These are phyloP conservation scores for Maccullochella peelii DNA, from an alignment of 2,113 vertebrate genomes.

Conservation along the genomic window DNA sequence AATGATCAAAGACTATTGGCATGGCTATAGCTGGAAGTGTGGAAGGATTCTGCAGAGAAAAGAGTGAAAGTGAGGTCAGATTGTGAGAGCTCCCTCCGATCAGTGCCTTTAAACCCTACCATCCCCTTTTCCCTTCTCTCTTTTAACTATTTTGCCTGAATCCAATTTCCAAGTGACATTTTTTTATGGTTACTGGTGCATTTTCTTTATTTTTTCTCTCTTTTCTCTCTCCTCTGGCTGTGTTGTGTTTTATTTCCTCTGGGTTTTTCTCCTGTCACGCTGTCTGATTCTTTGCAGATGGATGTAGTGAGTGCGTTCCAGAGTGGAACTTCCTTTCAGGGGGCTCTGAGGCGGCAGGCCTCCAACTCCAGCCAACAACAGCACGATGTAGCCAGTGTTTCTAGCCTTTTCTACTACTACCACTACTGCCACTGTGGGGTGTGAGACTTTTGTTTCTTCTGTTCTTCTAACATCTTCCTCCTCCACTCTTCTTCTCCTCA, in stretches of 20 bases:
- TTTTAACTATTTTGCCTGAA: constrained; percentile 59
- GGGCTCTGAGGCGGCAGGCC: constrained; percentile 99
- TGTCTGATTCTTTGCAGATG: constrained; percentile 99
- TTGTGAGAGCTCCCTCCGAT: constrained; percentile 39
- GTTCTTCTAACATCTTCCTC: constrained; percentile 92
- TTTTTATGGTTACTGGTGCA: constrained; percentile 76
- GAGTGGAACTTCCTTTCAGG: constrained; percentile 99
- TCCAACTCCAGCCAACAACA: constrained; percentile 99
- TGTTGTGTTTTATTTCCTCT: constrained; percentile 85
- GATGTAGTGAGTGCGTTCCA: constrained; percentile 99
- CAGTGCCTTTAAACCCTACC: constrained; percentile 73
- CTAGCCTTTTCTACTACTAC: constrained; percentile 99
- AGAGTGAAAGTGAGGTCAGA: constrained; percentile 52
- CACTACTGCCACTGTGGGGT: constrained; percentile 98
- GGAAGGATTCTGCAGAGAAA: constrained; percentile 55
- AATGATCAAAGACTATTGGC: constrained; percentile 33
- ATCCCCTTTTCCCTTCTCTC: constrained; percentile 23
- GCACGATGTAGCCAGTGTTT: constrained; percentile 99
- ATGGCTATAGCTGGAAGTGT: constrained; percentile 50
- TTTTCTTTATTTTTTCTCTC: constrained; percentile 73
- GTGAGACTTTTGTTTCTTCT: constrained; percentile 88
- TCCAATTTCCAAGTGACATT: constrained; percentile 67
- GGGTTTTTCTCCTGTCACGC: constrained; percentile 97
- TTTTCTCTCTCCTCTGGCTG: constrained; percentile 73
- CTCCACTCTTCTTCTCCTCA: constrained; percentile 90